Base-by-base conservation (phyloP, 2,888 invertebrate species). In the Drosophila borealis region DNA sequence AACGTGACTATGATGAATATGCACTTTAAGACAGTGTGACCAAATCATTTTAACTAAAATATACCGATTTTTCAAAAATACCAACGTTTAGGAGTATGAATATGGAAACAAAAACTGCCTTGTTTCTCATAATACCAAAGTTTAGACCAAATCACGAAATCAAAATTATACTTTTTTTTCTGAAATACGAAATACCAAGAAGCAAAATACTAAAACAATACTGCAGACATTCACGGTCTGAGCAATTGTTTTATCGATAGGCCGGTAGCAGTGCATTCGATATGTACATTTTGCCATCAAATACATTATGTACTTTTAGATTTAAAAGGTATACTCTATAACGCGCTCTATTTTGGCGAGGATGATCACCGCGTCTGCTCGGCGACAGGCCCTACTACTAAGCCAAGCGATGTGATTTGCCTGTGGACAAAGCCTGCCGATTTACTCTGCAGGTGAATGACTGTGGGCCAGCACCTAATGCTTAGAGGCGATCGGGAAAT, bases 321-420 rank as follows among this genome's bases (percentile, higher is more conserved):
- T 39, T 53, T 21, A 36, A 42, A 44, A 13, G 99, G 99, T 19
- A 94, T 99, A 77, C 99, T 99, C 21, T 99, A 99, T 91, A 98
- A 99, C 93, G 98, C 99, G 1, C 98, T 99, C 8, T 99, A 99
- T 92, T 99, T 99, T 93, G 99, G 99, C 84, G 99, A 99, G 94
- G 99, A 99, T 91, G 99, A 99, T 96, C 97, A 96, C 92, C 94
- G 98, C 25, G 95, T 96, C 68, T 96, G 96, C 79, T 91, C 96
- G 61, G 94, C 94, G 17, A 95, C 95, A 25, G 97, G 97, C 6
- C 93, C 99, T 19, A 97, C n/a, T n/a, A n/a, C n/a, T n/a, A n/a
- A n/a, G n/a, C n/a, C 98, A 91, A 96, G 97, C 88, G 95, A 96
- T 44, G 95, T 96, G 2, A 94, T 99, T 67, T 99, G 89, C 99